Evolutionary conservation across 2,888 invertebrate species (phyloP).

Genomic region (Sphaerophoria taeniata): DNA sequence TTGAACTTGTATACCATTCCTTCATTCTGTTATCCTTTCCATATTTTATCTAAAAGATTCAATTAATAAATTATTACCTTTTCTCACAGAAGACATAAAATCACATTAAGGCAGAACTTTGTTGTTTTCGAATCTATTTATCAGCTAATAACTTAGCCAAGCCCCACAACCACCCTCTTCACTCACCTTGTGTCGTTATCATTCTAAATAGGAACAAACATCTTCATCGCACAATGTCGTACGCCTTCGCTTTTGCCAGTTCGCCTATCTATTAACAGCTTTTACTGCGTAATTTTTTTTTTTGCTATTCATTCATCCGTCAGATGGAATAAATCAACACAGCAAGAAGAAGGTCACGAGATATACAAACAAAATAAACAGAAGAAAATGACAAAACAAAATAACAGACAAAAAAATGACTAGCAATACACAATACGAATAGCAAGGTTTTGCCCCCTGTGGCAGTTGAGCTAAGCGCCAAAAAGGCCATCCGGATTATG

Average conservation of each 20-base stretch:
- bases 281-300: constrained; percentile 33
- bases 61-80: constrained; percentile 43
- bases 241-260: constrained; percentile 25
- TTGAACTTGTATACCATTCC: constrained; percentile 67
- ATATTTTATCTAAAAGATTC: constrained; percentile 59
- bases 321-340: constrained; percentile 65
- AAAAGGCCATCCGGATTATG: constrained; percentile 70
- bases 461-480: constrained; percentile 64
- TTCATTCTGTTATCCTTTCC: constrained; percentile 50
- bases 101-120: constrained; percentile 4
- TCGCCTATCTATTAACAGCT: not conserved
- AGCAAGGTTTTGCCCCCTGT: not conserved
- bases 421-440: constrained; percentile 24
- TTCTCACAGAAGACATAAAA: not conserved
- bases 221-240: constrained; percentile 60
- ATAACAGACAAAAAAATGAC: constrained; percentile 11
- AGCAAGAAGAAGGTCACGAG: constrained; percentile 1
- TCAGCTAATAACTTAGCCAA: constrained; percentile 25
- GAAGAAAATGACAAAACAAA: constrained; percentile 17
- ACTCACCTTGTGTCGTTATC: too few species aligned
- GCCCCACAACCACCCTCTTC: not conserved
- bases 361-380: not conserved
- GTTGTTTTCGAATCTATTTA: constrained; percentile 47
- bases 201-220: too few species aligned
- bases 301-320: constrained; percentile 61